These are phyloP conservation scores for Stegastes partitus DNA, from an alignment of 2,113 vertebrate species.

Conservation along the genomic window DNA sequence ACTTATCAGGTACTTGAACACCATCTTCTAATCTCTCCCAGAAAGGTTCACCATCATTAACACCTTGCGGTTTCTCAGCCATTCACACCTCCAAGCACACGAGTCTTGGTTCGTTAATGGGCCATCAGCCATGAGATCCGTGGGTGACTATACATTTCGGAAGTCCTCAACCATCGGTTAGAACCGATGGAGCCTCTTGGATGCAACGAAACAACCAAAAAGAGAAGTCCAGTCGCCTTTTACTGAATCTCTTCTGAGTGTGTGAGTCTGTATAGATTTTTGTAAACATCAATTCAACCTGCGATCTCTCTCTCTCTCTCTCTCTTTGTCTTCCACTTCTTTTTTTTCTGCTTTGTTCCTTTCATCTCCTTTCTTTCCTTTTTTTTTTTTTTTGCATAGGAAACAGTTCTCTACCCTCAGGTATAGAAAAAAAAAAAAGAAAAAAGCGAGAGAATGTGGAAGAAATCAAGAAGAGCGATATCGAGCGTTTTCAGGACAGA, in stretches of 20 bases:
- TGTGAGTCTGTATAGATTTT: conserved; percentile 19
- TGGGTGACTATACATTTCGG: too few species aligned
- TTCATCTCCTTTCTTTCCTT: conserved; percentile 14
- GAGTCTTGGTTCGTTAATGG: too few species aligned
- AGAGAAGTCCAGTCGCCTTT: too few species aligned
- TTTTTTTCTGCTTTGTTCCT: not conserved
- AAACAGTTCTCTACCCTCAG: conserved; percentile 36
- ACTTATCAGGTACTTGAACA: too few species aligned
- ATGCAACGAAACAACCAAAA: too few species aligned
- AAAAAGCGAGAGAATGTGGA: conserved; percentile 26
- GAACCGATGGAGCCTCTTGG: too few species aligned
- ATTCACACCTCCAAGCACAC: too few species aligned
- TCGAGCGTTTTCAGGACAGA: conserved; percentile 49
- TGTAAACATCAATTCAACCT: conserved; percentile 31
- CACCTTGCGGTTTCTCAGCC: too few species aligned
- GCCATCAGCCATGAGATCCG: too few species aligned
- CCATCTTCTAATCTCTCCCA: too few species aligned
- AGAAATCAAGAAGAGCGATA: conserved; percentile 54
- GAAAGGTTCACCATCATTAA: too few species aligned
- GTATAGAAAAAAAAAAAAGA: conserved; percentile 17
- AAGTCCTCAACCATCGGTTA: too few species aligned
- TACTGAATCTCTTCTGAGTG: not conserved
- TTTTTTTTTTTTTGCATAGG: conserved; percentile 55
- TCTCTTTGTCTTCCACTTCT: not conserved
- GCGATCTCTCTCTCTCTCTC: conserved; percentile 1